phyloP scores from a whole-genome alignment of 2,888 invertebrate genomes.

The Octodonta nipae region DNA sequence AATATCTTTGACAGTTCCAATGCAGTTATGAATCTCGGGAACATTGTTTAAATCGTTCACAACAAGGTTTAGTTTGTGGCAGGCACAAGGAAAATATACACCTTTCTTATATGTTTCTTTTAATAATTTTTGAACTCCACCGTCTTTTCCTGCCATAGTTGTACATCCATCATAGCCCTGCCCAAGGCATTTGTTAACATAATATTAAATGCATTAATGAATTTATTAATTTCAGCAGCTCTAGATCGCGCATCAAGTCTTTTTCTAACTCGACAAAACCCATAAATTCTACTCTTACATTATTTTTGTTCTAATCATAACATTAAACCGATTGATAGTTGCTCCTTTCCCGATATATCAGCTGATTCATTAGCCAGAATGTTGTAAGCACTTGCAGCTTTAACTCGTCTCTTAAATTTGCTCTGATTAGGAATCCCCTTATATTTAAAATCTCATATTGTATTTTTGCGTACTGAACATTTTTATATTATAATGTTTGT shows the following conservation, averaged over 20 bases:
- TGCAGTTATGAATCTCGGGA: neutral
- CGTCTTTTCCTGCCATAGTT: neutral
- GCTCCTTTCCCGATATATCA: neutral
- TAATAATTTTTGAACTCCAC: neutral
- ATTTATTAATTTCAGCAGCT: conserved; percentile 1
- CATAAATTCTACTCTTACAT: too few species aligned
- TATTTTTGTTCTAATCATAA: neutral
- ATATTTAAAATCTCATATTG: conserved; percentile 1
- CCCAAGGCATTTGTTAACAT: neutral
- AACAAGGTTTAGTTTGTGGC: conserved; percentile 1
- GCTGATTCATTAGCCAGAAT: conserved; percentile 1
- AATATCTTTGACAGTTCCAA: neutral
- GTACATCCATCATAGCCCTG: neutral
- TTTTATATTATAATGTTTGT: neutral
- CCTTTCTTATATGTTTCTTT: neutral
- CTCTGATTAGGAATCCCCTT: neutral
- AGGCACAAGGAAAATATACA: conserved; percentile 4
- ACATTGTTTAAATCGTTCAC: neutral
- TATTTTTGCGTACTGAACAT: conserved; percentile 1
- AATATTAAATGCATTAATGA: conserved; percentile 1
- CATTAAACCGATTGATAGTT: neutral
- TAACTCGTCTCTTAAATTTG: neutral
- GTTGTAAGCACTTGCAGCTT: conserved; percentile 1
- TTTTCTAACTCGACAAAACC: too few species aligned
- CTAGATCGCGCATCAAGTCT: too few species aligned